Conservation (phyloP, 2,797 vertebrate genomes). For the Lepus townsendii region DNA sequence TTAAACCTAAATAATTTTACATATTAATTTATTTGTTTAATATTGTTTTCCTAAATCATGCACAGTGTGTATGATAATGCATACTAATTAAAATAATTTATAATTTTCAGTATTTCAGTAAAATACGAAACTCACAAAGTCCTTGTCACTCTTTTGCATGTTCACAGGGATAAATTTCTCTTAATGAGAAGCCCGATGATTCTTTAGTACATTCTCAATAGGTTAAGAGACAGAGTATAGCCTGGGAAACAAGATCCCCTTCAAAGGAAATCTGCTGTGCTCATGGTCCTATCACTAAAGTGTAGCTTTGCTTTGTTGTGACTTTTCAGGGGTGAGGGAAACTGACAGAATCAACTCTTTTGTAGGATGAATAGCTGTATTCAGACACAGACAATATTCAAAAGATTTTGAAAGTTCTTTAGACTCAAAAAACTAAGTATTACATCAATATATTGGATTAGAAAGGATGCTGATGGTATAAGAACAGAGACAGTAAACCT, state of each 20-base stretch:
- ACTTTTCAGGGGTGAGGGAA: not conserved
- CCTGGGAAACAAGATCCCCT: not conserved
- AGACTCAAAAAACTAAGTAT: not conserved
- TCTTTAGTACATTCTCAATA: not conserved
- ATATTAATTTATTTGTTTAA: not conserved
- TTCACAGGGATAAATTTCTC: not conserved
- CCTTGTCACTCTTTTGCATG: not conserved
- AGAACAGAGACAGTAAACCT: not conserved
- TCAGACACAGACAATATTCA: not conserved
- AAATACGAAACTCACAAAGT: not conserved
- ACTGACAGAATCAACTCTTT: not conserved
- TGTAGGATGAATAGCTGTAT: not conserved
- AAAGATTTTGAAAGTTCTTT: not conserved
- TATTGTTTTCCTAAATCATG: not conserved
- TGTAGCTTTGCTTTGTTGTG: not conserved
- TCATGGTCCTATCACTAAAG: not conserved
- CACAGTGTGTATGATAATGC: not conserved
- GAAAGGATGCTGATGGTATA: not conserved
- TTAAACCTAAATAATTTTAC: not conserved
- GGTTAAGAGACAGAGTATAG: not conserved
- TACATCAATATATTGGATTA: not conserved
- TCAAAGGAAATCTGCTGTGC: not conserved
- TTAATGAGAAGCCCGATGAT: not conserved
- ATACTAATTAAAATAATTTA: not conserved
- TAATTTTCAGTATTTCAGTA: not conserved